These are phyloP conservation scores for Plotosus lineatus DNA, from an alignment of 2,113 vertebrate species.

Conservation along the genomic window DNA sequence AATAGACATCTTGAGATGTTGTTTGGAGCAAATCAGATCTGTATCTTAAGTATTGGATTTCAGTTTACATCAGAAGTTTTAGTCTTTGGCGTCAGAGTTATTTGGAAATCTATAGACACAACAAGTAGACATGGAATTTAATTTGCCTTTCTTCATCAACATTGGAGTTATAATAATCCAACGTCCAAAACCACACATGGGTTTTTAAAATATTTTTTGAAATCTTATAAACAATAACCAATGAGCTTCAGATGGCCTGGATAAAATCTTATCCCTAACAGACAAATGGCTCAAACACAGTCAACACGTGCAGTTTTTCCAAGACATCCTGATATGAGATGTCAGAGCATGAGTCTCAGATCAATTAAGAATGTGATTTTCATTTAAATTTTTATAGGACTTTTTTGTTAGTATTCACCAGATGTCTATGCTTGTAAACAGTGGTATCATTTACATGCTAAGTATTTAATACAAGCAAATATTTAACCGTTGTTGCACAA, in stretches of 20 bases:
- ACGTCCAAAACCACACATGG: not conserved
- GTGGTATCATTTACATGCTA: not conserved
- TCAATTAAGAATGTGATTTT: constrained; percentile 26
- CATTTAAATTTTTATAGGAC: constrained; percentile 7
- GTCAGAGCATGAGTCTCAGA: constrained; percentile 16
- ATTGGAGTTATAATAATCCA: constrained; percentile 12
- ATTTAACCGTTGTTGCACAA: not conserved
- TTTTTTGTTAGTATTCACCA: not conserved
- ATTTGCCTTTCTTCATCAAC: constrained; percentile 9
- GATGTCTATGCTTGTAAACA: not conserved
- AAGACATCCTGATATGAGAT: constrained; percentile 24
- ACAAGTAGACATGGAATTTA: not conserved
- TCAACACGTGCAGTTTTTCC: constrained; percentile 40
- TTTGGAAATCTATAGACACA: constrained; percentile 12
- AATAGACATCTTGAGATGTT: constrained; percentile 45
- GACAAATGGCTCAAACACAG: constrained; percentile 45
- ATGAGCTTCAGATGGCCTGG: constrained; percentile 36
- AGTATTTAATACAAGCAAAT: not conserved
- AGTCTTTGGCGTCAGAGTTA: constrained; percentile 29
- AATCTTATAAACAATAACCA: constrained; percentile 37
- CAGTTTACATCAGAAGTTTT: constrained; percentile 28
- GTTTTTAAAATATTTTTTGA: constrained; percentile 3
- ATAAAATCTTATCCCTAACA: constrained; percentile 10
- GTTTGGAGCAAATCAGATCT: constrained; percentile 43
- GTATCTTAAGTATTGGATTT: constrained; percentile 40